A percentile compares a stretch with the other conserved stretches of the same genome.
Evolutionary conservation across 2,888 invertebrate species (phyloP).

Genomic region (Euzetes globulus): DNA sequence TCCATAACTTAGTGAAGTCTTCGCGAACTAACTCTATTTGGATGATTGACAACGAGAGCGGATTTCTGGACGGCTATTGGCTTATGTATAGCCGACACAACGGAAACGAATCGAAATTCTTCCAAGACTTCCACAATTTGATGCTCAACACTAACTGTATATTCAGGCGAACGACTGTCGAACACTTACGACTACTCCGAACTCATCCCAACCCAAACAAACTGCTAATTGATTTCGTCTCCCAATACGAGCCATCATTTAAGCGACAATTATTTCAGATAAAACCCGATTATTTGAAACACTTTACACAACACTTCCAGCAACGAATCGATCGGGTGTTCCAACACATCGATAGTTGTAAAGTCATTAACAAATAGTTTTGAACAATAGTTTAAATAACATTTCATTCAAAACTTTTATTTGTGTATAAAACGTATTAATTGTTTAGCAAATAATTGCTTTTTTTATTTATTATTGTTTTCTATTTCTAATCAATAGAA

Average conservation of each 20-base stretch:
- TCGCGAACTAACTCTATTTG: constrained; percentile 45
- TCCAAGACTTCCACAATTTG: constrained; percentile 45
- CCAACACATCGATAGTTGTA: constrained; percentile 1
- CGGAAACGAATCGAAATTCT: constrained; percentile 40
- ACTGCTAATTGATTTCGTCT: constrained; percentile 17
- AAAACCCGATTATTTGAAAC: constrained; percentile 16
- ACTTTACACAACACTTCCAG: constrained; percentile 18
- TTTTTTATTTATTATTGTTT: background rate
- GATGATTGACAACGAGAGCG: constrained; percentile 50
- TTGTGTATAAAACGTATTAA: background rate
- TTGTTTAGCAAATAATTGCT: background rate
- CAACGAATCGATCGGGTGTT: constrained; percentile 16
- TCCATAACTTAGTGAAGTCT: constrained; percentile 47
- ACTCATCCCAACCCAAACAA: constrained; percentile 18
- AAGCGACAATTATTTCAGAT: constrained; percentile 13
- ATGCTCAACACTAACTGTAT: constrained; percentile 47
- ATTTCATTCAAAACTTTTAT: background rate
- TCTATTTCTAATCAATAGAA: background rate
- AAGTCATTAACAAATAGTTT: constrained; percentile 1
- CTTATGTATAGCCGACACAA: constrained; percentile 43
- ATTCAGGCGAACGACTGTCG: constrained; percentile 45
- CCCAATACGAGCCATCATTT: constrained; percentile 18
- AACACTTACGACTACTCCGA: constrained; percentile 35
- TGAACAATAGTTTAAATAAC: background rate
- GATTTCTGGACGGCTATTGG: constrained; percentile 48